Evolutionary conservation across 92 coral and sea anemone species (phyloP).

Genomic region (Galaxea fascicularis): DNA sequence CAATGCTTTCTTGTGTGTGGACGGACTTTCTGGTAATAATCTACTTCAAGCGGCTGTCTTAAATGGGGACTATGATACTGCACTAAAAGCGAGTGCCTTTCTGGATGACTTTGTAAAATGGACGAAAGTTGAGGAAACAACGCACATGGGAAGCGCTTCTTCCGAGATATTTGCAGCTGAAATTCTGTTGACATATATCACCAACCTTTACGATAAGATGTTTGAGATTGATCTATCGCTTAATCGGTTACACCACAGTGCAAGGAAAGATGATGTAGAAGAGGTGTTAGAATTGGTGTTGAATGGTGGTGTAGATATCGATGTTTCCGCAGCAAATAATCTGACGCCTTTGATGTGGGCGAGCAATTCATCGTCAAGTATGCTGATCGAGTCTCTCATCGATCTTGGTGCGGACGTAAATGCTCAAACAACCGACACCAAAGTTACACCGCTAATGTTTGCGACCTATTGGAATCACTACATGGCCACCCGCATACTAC

Average conservation of each 20-base stretch:
- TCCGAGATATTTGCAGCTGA: slow-evolving; percentile 16
- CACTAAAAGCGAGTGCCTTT: neutral
- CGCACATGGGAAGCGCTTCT: neutral
- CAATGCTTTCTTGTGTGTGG: neutral
- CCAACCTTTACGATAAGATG: neutral
- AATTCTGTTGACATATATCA: neutral
- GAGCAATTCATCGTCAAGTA: slow-evolving; percentile 1
- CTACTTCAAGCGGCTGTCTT: slow-evolving; percentile 27
- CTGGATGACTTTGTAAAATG: neutral
- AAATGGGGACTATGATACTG: neutral
- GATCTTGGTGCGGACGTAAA: slow-evolving; percentile 15
- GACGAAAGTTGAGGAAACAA: neutral
- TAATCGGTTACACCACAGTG: neutral
- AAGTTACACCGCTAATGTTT: neutral
- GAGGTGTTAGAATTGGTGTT: neutral
- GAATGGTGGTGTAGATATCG: neutral
- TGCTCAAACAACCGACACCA: neutral
- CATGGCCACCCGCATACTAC: neutral
- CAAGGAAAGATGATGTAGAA: neutral
- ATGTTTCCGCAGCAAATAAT: neutral
- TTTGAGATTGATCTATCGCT: neutral
- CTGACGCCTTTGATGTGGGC: slow-evolving; percentile 20
- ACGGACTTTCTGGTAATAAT: slow-evolving; percentile 8
- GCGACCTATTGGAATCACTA: neutral
- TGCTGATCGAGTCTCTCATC: slow-evolving; percentile 1